Conservation (phyloP, 2,888 invertebrate genomes). For the Choreutis nemorana region DNA sequence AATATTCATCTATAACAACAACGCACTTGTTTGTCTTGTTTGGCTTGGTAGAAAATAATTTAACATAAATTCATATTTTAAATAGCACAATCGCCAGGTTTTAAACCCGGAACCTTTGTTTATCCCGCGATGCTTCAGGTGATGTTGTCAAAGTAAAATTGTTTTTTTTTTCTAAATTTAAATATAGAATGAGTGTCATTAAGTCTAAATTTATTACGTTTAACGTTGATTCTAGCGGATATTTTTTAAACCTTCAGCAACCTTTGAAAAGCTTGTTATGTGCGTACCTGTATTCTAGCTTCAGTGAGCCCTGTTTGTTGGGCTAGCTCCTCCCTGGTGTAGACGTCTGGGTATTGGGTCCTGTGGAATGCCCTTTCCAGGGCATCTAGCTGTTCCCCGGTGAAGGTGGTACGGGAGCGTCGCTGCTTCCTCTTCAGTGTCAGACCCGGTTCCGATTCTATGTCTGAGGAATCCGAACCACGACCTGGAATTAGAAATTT, state of each 20-base stretch:
- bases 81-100: too few species aligned
- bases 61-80: too few species aligned
- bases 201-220: too few species aligned
- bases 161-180: too few species aligned
- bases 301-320: constrained; percentile 91
- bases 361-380: constrained; percentile 90
- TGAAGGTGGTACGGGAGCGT: constrained; percentile 92
- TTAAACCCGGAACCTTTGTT: too few species aligned
- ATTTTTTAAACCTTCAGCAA: background rate
- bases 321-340: constrained; percentile 91
- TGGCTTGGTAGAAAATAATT: too few species aligned
- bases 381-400: constrained; percentile 91
- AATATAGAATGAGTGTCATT: too few species aligned
- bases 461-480: constrained; percentile 71
- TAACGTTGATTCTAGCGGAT: too few species aligned
- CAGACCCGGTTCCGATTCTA: constrained; percentile 91
- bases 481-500: too few species aligned
- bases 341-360: constrained; percentile 96
- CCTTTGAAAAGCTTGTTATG: too few species aligned
- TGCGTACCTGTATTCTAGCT: constrained; percentile 90
- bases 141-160: constrained; percentile 1
- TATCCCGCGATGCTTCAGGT: background rate
- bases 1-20: too few species aligned
- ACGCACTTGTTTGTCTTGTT: too few species aligned
- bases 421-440: constrained; percentile 90